Evolutionary conservation across 2,797 vertebrate genomes (phyloP).

Genomic region (Thamnophis elegans): DNA sequence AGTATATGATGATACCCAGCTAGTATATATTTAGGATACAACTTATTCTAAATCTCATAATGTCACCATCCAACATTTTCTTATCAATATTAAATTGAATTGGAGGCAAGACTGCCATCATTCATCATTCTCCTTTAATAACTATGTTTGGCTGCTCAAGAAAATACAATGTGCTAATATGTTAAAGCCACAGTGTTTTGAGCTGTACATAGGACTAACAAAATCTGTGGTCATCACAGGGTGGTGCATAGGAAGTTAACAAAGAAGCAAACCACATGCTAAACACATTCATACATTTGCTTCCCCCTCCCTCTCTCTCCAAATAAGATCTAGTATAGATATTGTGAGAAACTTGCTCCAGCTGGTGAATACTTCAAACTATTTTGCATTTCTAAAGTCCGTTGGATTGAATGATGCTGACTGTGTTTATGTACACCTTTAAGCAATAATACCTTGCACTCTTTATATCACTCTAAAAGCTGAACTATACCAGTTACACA

Average conservation of each 20-base stretch:
- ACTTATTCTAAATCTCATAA: neutral
- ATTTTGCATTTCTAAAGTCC: neutral
- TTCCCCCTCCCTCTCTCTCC: neutral
- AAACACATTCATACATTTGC: neutral
- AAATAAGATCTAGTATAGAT: neutral
- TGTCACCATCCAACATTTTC: neutral
- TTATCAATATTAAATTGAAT: neutral
- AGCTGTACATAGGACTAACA: neutral
- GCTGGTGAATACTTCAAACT: neutral
- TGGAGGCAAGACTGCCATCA: neutral
- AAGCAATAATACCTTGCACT: neutral
- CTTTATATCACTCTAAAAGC: slow-evolving; percentile 33
- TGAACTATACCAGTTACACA: neutral
- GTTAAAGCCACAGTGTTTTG: neutral
- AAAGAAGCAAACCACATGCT: neutral
- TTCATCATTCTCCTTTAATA: neutral
- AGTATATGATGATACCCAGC: neutral
- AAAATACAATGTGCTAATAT: neutral
- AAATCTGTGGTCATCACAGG: neutral
- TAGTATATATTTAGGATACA: neutral
- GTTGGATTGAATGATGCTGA: slow-evolving; percentile 7
- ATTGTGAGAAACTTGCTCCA: slow-evolving; percentile 8
- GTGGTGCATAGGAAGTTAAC: neutral
- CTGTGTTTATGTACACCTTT: neutral
- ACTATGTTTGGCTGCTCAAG: neutral